These are phyloP conservation scores for Oegoconia quadripuncta DNA, from an alignment of 2,888 invertebrate genomes.

Conservation along the genomic window DNA sequence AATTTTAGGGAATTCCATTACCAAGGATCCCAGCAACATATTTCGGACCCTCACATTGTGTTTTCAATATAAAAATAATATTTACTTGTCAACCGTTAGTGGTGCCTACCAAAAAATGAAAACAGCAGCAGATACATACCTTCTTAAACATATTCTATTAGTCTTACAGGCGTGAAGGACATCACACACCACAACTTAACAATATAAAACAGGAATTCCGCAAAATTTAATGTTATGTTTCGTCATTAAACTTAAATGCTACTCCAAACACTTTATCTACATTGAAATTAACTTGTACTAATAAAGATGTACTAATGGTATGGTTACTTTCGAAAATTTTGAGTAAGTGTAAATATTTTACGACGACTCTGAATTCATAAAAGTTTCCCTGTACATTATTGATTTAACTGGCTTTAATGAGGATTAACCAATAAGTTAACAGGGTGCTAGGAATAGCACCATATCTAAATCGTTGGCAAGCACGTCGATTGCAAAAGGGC, in stretches of 20 bases:
- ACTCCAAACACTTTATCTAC: slow-evolving; percentile 18
- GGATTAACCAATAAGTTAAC: too few species aligned
- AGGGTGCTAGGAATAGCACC: too few species aligned
- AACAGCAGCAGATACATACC: slow-evolving; percentile 18
- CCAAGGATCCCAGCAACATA: slow-evolving; percentile 7
- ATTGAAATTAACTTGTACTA: slow-evolving; percentile 45
- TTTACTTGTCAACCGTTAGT: neutral
- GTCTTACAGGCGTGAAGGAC: too few species aligned
- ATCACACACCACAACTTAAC: too few species aligned
- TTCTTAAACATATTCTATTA: slow-evolving; percentile 9
- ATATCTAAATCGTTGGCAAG: too few species aligned
- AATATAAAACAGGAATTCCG: slow-evolving; percentile 3
- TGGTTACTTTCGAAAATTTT: too few species aligned
- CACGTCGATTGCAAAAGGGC: too few species aligned
- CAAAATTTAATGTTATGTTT: slow-evolving; percentile 2
- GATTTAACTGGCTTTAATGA: too few species aligned
- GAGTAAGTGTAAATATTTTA: too few species aligned
- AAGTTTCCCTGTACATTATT: too few species aligned
- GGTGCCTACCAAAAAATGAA: neutral
- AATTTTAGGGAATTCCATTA: slow-evolving; percentile 52
- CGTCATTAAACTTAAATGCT: slow-evolving; percentile 20
- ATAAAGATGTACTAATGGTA: slow-evolving; percentile 45
- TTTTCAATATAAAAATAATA: neutral
- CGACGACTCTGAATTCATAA: too few species aligned
- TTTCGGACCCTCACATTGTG: slow-evolving; percentile 2